phyloP scores from a whole-genome alignment of 2,888 invertebrate species.

The Aphodius granarius region DNA sequence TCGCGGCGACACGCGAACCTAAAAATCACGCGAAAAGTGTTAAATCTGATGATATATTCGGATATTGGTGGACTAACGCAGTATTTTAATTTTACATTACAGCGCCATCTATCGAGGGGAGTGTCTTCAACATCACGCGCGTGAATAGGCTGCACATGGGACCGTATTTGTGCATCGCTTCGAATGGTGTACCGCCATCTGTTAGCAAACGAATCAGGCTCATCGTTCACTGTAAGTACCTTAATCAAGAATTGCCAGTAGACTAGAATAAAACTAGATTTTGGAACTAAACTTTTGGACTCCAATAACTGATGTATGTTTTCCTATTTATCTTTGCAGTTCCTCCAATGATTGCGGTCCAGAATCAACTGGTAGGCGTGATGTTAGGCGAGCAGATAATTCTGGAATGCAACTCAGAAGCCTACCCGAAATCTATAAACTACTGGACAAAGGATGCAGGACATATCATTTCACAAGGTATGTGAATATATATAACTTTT shows the following conservation, averaged over 20 bases:
- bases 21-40: constrained; percentile 23
- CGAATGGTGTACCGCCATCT: constrained; percentile 82
- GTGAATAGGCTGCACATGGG: constrained; percentile 78
- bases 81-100: constrained; percentile 40
- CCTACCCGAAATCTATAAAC: constrained; percentile 72
- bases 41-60: constrained; percentile 11
- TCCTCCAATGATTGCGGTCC: constrained; percentile 73
- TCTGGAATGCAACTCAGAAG: constrained; percentile 73
- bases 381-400: constrained; percentile 67
- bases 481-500: constrained; percentile 29
- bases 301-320: background rate
- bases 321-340: constrained; percentile 54
- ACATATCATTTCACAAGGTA: constrained; percentile 65
- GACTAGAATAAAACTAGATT: too few species aligned
- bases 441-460: constrained; percentile 73
- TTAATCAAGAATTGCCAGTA: too few species aligned
- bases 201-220: constrained; percentile 87
- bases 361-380: constrained; percentile 71
- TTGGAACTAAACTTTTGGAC: background rate
- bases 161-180: constrained; percentile 76
- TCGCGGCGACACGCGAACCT: constrained; percentile 16
- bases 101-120: constrained; percentile 69
- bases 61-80: constrained; percentile 2
- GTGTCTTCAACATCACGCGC: constrained; percentile 66
- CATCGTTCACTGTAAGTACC: constrained; percentile 73